Percentiles rank a stretch among this genome's conserved stretches.
phyloP scores from a whole-genome alignment of 1,140 invertebrate species.

The Bombus confusus region DNA sequence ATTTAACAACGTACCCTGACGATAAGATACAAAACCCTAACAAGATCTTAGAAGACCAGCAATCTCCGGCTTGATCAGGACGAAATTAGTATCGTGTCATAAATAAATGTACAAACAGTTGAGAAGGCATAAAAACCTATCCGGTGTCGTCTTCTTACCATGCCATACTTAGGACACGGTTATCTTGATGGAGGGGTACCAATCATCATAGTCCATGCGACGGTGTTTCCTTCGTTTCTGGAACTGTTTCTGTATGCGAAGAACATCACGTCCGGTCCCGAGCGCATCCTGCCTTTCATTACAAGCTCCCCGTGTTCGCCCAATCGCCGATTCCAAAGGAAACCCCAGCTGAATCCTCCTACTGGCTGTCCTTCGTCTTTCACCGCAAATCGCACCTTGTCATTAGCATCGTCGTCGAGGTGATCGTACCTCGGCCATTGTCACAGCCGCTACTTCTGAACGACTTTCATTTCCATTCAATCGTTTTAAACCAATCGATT shows the following conservation, averaged over 20 bases:
- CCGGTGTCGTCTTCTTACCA: conserved; percentile 24
- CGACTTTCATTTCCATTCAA: conserved; percentile 50
- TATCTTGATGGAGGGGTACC: conserved; percentile 50
- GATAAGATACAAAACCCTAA: not conserved
- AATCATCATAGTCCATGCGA: conserved; percentile 39
- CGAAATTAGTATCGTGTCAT: conserved; percentile 1
- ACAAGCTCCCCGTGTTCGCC: conserved; percentile 12
- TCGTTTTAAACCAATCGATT: not conserved
- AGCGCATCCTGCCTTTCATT: conserved; percentile 68
- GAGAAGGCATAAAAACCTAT: conserved; percentile 9
- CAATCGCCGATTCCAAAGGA: conserved; percentile 53
- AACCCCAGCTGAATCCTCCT: conserved; percentile 36
- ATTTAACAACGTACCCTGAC: not conserved
- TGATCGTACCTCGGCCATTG: conserved; percentile 20
- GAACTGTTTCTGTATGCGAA: conserved; percentile 77
- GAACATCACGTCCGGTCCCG: conserved; percentile 74
- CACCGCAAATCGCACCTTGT: conserved; percentile 30
- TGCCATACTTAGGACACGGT: conserved; percentile 47
- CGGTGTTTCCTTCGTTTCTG: conserved; percentile 77
- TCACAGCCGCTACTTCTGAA: not conserved
- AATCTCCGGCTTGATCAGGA: not conserved
- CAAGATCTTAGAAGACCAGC: not conserved
- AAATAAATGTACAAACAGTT: conserved; percentile 14
- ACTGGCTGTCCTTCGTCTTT: conserved; percentile 33
- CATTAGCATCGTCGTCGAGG: conserved; percentile 17